Evolutionary conservation across 92 coral and sea anemone species (phyloP).

Genomic region (Zoanthus sansibaricus): DNA sequence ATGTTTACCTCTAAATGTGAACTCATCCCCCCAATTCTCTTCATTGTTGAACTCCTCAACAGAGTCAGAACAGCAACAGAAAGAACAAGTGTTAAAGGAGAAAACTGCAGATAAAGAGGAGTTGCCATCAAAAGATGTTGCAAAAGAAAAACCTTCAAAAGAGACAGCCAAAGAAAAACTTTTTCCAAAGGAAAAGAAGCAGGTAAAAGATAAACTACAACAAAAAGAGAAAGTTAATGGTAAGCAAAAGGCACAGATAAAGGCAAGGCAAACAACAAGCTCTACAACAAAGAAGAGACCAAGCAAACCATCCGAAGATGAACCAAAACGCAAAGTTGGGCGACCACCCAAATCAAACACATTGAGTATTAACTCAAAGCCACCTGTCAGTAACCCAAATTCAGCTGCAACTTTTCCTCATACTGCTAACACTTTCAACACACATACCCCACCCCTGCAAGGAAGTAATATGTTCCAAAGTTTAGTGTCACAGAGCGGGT

Average conservation of each 20-base stretch:
- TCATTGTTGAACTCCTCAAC: neutral
- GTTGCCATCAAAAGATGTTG: conserved; percentile 2
- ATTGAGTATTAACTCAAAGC: neutral
- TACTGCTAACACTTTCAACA: conserved; percentile 22
- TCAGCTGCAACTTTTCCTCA: conserved; percentile 15
- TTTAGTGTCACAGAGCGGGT: conserved; percentile 38
- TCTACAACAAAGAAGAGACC: conserved; percentile 72
- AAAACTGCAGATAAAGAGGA: conserved; percentile 31
- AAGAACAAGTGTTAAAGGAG: conserved; percentile 38
- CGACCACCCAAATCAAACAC: conserved; percentile 69
- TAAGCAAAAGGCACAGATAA: neutral
- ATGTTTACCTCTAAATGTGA: neutral
- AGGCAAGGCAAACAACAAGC: conserved; percentile 27
- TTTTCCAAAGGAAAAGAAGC: conserved; percentile 23
- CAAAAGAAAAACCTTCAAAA: conserved; percentile 31
- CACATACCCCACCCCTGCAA: conserved; percentile 7
- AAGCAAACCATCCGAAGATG: conserved; percentile 70
- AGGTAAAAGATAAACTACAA: conserved; percentile 15
- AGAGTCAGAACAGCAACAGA: conserved; percentile 19
- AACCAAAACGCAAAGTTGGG: conserved; percentile 90
- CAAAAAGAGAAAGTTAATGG: conserved; percentile 12
- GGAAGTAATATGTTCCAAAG: conserved; percentile 28
- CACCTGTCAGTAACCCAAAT: conserved; percentile 7
- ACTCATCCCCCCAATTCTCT: neutral
- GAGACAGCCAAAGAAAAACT: conserved; percentile 11